Base-by-base conservation (phyloP, 1,140 invertebrate species). In the Heliothis subflexa region DNA sequence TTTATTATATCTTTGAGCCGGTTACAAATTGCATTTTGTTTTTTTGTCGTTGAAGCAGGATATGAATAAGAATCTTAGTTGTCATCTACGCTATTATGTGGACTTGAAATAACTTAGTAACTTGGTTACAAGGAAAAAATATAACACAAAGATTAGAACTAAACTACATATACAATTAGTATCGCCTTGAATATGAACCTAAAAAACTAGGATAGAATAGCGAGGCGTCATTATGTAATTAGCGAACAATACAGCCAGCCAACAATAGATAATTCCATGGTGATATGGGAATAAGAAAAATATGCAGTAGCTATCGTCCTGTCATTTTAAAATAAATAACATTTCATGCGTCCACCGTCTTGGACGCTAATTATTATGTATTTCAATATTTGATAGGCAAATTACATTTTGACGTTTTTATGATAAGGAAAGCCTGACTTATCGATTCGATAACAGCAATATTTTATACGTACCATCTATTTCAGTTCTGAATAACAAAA, bases 111-210 rank as follows among this genome's bases (percentile, higher is more conserved):
- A 25, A 28, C 21, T 59, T 59, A 40, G 45, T 10, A 47, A 66
- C 33, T 13, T 66, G 16, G 62, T 18, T 47, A 66, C 62, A 66
- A 66, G 62, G 47, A 70, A 49, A 61, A 61, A 70, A 70, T 50
- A 70, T 70, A 47, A 70, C 66, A 70, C 66, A n/a, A n/a, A 70
- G 66, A 70, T 70, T 70, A 52, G 47, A 70, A 52, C 47, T 70
- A 49, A 70, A 70, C 66, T 70, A 66, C 40, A 66, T 40, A 70
- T 70, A 40, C 33, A 21, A 68, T 68, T 14, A 70, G 66, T 70
- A 70, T 70, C 21, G 47, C 66, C 66, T 70, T 70, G 66, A 25
- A 52, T 52, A 18, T 25, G 21, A 52, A 70, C 66, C 66, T 70
- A 70, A 70, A 66, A 70, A 70, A 70, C 66, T 70, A 70, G 62